Percentiles rank a stretch among this genome's conserved stretches.
Evolutionary conservation across 2,113 vertebrate species (phyloP).

Genomic region (Galbula dea): DNA sequence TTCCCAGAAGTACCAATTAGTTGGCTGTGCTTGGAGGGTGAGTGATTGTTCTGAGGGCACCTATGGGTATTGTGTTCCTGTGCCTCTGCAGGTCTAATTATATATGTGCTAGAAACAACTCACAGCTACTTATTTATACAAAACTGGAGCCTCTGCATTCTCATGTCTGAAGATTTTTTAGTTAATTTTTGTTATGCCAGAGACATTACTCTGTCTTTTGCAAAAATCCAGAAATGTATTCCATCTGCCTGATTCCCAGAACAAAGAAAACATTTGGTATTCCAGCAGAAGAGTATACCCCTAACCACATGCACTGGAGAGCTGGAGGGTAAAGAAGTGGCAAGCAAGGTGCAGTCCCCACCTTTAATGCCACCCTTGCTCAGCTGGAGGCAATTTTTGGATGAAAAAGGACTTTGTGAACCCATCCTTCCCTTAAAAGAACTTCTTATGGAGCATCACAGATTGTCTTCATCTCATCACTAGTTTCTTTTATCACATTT

Average conservation of each 20-base stretch:
- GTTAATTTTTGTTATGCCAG: slow-evolving; percentile 27
- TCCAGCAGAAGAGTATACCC: not conserved
- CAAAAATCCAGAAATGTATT: not conserved
- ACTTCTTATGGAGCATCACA: not conserved
- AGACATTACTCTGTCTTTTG: not conserved
- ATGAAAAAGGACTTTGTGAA: not conserved
- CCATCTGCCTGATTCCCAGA: not conserved
- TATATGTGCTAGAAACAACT: not conserved
- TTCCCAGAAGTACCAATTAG: slow-evolving; percentile 71
- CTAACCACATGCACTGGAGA: not conserved
- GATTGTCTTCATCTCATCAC: not conserved
- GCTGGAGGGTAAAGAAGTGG: not conserved
- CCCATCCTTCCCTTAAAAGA: not conserved
- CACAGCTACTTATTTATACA: slow-evolving; percentile 42
- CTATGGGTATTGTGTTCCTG: slow-evolving; percentile 45
- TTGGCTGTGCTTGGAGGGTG: slow-evolving; percentile 45
- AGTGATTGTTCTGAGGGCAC: slow-evolving; percentile 56
- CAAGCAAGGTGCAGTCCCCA: not conserved
- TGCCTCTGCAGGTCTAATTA: slow-evolving; percentile 38
- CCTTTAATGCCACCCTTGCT: slow-evolving; percentile 15
- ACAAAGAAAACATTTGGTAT: slow-evolving; percentile 18
- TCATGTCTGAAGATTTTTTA: slow-evolving; percentile 37
- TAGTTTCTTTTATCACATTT: not conserved
- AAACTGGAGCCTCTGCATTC: not conserved
- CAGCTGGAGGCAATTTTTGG: slow-evolving; percentile 19